Base-by-base conservation (phyloP, 2,888 invertebrate species). In the Oscheius sp. region DNA sequence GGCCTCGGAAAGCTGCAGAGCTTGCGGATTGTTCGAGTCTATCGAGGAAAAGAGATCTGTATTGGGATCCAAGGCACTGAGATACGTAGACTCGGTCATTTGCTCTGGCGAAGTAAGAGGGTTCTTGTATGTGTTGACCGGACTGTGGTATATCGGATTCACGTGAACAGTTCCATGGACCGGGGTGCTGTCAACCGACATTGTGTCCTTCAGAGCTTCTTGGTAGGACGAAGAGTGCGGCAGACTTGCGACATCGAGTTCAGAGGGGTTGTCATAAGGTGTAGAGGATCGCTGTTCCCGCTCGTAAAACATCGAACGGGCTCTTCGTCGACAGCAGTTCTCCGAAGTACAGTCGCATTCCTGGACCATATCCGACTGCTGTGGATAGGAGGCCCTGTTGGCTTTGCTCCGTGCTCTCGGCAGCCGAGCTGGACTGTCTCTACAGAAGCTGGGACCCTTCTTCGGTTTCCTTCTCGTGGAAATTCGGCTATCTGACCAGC, bases 401-500 rank as follows among this genome's bases (percentile, higher is more conserved):
- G 73, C 71, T 35, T 73, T 78, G 57, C 70, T 71, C n/a, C 76
- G 66, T 2, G 78, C 80, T n/a, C 77, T 78, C 57, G 83, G 83
- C 35, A 82, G 75, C 4, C 86, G 76, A 10, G 82, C 79, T 37
- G 83, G 78, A 21, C 76, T 79, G 74, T 82, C 84, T 35, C 77
- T 55, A 48, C 70, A 76, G 75, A 79, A 82, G 21, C 29, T 48
- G 35, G 60, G 35, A 59, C 62, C 78, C 48, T 59, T 76, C 42
- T 29, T 63, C 10, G 70, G 51, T 21, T 66, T 72, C 9, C 81
- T 60, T 29, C 79, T 63, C 13, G 77, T 74, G 1, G 79, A 81
- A 37, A 84, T 80, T 1, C 81, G 75, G 1, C 82, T 80, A 65
- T 87, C 87, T 62, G 84, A 84, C 85, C 86, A 87, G 32, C 87